These are phyloP conservation scores for Epinephelus moara DNA, from an alignment of 2,113 vertebrate species.

Conservation along the genomic window DNA sequence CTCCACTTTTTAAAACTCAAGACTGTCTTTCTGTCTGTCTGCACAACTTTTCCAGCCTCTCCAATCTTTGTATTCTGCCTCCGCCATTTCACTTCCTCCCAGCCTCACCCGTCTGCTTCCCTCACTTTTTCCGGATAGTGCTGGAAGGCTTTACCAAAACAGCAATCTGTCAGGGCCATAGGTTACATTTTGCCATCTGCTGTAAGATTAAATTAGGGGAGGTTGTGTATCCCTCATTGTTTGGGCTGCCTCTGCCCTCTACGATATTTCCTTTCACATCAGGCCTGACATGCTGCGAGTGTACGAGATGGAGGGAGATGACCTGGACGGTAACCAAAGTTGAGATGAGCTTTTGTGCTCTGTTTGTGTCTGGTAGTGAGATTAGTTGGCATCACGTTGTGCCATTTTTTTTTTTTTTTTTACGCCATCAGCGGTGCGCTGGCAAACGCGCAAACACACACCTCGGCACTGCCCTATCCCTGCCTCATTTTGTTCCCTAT, in stretches of 20 bases:
- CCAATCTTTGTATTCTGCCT: conserved; percentile 46
- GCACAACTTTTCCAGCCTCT: conserved; percentile 8
- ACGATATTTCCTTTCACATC: conserved; percentile 63
- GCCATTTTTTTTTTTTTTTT: conserved; percentile 31
- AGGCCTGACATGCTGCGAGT: conserved; percentile 47
- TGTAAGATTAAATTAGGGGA: conserved; percentile 79
- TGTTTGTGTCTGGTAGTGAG: conserved; percentile 32
- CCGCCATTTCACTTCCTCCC: conserved; percentile 43
- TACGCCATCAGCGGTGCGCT: background rate
- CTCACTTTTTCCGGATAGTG: conserved; percentile 54
- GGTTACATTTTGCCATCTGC: conserved; percentile 85
- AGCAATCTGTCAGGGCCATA: conserved; percentile 85
- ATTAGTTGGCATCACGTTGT: conserved; percentile 60
- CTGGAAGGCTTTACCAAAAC: conserved; percentile 81
- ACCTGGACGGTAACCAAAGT: conserved; percentile 66
- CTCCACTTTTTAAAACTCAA: conserved; percentile 37
- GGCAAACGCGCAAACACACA: conserved; percentile 21
- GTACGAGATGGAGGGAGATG: conserved; percentile 47
- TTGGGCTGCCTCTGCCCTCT: conserved; percentile 71
- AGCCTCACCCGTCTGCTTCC: conserved; percentile 54
- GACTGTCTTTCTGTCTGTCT: conserved; percentile 9
- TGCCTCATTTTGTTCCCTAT: conserved; percentile 37
- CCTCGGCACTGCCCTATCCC: background rate
- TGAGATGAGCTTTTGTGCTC: conserved; percentile 61
- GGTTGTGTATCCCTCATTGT: conserved; percentile 77